Evolutionary conservation across 2,113 vertebrate genomes (phyloP).

Genomic region (Vimba vimba): DNA sequence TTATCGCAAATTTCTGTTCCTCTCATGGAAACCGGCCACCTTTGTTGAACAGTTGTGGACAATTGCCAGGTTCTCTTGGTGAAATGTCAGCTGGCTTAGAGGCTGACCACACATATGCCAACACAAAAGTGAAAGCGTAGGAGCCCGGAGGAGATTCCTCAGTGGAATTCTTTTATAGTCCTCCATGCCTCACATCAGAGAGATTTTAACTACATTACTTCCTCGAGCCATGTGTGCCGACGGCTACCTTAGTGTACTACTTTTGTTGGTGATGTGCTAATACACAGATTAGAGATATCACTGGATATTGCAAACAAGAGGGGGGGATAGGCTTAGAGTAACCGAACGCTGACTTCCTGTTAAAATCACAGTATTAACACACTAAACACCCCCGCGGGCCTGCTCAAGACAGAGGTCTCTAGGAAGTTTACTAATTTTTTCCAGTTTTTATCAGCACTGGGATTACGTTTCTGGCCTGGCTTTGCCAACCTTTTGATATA

Average conservation of each 20-base stretch:
- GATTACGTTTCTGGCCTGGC: background rate
- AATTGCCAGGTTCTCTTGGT: conserved; percentile 32
- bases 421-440: background rate
- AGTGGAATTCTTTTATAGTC: background rate
- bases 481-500: conserved; percentile 17
- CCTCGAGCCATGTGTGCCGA: conserved; percentile 23
- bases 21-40: background rate
- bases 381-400: conserved; percentile 7
- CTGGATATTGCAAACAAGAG: conserved; percentile 17
- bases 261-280: background rate
- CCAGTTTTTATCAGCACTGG: background rate
- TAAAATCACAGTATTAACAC: conserved; percentile 17
- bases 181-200: conserved; percentile 10
- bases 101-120: conserved; percentile 7
- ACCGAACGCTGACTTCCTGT: background rate
- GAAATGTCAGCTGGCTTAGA: conserved; percentile 42
- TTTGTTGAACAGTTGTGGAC: background rate
- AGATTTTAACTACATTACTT: conserved; percentile 5
- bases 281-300: conserved; percentile 23
- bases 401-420: background rate
- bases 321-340: background rate
- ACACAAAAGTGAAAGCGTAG: background rate
- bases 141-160: conserved; percentile 3
- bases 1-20: background rate
- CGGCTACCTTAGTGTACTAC: conserved; percentile 4